Conservation (phyloP, 2,113 vertebrate species). For the Tachysurus fulvidraco region DNA sequence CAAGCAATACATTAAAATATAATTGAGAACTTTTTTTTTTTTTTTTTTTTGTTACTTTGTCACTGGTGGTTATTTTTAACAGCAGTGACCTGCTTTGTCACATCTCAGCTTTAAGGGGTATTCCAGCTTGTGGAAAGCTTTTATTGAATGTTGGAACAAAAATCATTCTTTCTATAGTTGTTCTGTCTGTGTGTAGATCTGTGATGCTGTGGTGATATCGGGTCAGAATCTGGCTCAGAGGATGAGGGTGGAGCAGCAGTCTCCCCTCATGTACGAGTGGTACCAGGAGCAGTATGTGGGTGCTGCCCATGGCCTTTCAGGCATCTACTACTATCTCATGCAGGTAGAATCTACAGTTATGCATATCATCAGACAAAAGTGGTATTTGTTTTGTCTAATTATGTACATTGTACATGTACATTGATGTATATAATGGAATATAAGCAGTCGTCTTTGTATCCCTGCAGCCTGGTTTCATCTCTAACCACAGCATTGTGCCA, state of each 20-base stretch:
- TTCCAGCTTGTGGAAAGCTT: background rate
- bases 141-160: background rate
- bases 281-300: constrained; percentile 94
- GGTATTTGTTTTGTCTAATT: background rate
- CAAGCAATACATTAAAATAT: background rate
- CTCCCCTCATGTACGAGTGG: constrained; percentile 94
- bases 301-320: constrained; percentile 91
- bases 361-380: background rate
- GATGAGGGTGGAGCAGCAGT: constrained; percentile 79
- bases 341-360: constrained; percentile 74
- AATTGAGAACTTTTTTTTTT: background rate
- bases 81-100: background rate
- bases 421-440: background rate
- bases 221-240: constrained; percentile 84
- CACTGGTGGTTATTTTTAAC: background rate
- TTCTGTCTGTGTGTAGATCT: constrained; percentile 74
- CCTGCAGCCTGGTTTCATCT: constrained; percentile 71
- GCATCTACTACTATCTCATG: constrained; percentile 97
- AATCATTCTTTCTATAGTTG: background rate
- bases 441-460: background rate
- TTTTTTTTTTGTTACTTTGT: background rate
- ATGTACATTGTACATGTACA: no score
- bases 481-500: constrained; percentile 73
- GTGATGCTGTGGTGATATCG: constrained; percentile 79
- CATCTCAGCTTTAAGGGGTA: background rate